Evolutionary conservation across 1,140 invertebrate species (phyloP).

Genomic region (Venturia canescens): DNA sequence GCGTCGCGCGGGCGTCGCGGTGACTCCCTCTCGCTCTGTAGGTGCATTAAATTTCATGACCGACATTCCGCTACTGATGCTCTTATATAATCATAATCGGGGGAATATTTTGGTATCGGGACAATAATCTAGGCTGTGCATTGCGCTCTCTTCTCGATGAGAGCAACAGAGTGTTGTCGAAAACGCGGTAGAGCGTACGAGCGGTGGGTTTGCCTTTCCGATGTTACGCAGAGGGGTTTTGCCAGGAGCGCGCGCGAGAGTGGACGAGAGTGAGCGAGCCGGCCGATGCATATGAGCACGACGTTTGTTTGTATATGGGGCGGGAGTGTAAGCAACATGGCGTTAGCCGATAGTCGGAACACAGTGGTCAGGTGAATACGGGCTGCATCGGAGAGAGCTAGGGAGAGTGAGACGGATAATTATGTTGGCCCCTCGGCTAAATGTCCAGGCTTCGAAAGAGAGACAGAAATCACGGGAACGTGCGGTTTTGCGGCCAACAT

Average conservation of each 20-base stretch:
- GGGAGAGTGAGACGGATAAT: constrained; percentile 3
- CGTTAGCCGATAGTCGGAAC: not conserved
- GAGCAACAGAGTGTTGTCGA: constrained; percentile 45
- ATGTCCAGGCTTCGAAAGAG: constrained; percentile 60
- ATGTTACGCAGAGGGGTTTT: not conserved
- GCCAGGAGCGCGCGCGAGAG: not conserved
- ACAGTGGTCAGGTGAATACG: constrained; percentile 24
- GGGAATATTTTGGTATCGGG: constrained; percentile 31
- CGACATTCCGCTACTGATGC: constrained; percentile 41
- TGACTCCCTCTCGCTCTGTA: not conserved
- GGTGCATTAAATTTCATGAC: constrained; percentile 45
- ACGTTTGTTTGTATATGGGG: not conserved
- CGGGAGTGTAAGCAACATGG: constrained; percentile 14
- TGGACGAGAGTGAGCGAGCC: not conserved
- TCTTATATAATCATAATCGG: constrained; percentile 38
- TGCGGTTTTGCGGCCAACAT: constrained; percentile 74
- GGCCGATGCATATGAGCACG: not conserved
- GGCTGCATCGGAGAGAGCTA: not conserved
- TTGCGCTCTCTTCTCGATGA: not conserved
- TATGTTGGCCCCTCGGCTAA: constrained; percentile 31
- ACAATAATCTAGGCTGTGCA: too few species aligned
- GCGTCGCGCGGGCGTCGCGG: not conserved
- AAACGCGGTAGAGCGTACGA: not conserved
- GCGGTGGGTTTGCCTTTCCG: not conserved
- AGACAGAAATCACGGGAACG: constrained; percentile 71